Evolutionary conservation across 2,888 invertebrate genomes (phyloP).

Genomic region (Malthinus flaveolus): DNA sequence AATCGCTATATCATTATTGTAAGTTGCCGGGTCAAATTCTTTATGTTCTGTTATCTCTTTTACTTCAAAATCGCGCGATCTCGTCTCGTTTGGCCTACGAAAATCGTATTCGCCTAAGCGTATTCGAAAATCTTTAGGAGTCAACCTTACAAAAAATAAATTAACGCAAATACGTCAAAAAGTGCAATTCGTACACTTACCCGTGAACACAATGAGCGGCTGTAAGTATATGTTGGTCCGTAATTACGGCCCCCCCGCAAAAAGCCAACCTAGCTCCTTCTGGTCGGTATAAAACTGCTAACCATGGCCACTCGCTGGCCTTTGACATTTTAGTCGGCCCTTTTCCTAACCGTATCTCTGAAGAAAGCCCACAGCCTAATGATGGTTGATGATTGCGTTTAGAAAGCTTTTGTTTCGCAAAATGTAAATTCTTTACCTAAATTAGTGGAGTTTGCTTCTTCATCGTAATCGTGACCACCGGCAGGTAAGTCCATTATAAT

Average conservation of each 20-base stretch:
- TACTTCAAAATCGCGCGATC: constrained; percentile 71
- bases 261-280: constrained; percentile 61
- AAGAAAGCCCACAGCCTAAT: constrained; percentile 48
- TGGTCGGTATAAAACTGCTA: constrained; percentile 73
- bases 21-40: constrained; percentile 68
- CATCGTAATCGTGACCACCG: constrained; percentile 59
- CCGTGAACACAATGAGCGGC: constrained; percentile 73
- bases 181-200: constrained; percentile 51
- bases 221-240: constrained; percentile 76
- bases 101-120: constrained; percentile 85
- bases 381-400: too few species aligned
- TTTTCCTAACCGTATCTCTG: constrained; percentile 21
- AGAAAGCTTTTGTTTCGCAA: not conserved
- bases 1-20: constrained; percentile 78
- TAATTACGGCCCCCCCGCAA: constrained; percentile 82
- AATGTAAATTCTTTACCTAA: constrained; percentile 4
- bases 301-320: constrained; percentile 79
- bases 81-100: constrained; percentile 65
- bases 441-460: constrained; percentile 35
- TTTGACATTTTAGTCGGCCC: constrained; percentile 30
- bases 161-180: not conserved
- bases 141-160: constrained; percentile 54
- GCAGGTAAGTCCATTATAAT: constrained; percentile 56
- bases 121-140: constrained; percentile 65
- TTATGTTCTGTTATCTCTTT: constrained; percentile 67